Percentiles rank a stretch among this genome's conserved stretches.
Conservation (phyloP, 1,140 invertebrate species). For the Archivesica marissinica region DNA sequence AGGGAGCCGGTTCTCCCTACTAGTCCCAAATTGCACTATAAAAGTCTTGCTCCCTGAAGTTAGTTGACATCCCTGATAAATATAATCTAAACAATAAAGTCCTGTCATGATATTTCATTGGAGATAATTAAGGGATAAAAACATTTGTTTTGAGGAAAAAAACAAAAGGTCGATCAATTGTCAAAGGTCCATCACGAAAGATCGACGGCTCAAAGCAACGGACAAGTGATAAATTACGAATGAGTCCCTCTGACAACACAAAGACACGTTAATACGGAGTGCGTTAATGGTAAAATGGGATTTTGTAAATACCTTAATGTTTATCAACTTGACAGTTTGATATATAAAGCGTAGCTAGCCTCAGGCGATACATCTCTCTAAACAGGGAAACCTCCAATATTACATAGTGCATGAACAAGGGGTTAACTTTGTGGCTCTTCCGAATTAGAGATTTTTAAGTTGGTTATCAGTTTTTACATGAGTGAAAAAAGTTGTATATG, state of each 20-base stretch:
- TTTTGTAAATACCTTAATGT: slow-evolving; percentile 51
- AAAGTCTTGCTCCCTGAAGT: too few relatives aligned
- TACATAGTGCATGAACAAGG: slow-evolving; percentile 7
- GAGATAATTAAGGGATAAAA: too few relatives aligned
- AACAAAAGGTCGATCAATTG: slow-evolving; percentile 20
- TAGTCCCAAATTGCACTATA: too few relatives aligned
- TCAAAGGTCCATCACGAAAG: slow-evolving; percentile 29
- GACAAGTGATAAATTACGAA: slow-evolving; percentile 28
- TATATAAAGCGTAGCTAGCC: slow-evolving; percentile 43
- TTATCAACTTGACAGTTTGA: slow-evolving; percentile 50
- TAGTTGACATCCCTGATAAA: too few relatives aligned
- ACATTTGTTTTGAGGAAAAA: not conserved
- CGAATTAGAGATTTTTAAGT: not conserved
- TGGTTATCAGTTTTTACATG: not conserved
- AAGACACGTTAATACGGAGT: slow-evolving; percentile 1
- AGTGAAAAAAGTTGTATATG: too few relatives aligned
- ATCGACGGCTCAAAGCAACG: not conserved
- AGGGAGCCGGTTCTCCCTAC: too few relatives aligned
- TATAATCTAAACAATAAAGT: too few relatives aligned
- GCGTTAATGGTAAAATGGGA: slow-evolving; percentile 45
- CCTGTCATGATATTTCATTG: too few relatives aligned
- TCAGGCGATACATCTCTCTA: slow-evolving; percentile 6
- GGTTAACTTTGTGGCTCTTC: slow-evolving; percentile 16
- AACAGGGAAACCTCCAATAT: slow-evolving; percentile 14
- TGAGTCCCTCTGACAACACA: slow-evolving; percentile 6